Conservation (phyloP, 2,888 invertebrate species). For the Amaurobius ferox region DNA sequence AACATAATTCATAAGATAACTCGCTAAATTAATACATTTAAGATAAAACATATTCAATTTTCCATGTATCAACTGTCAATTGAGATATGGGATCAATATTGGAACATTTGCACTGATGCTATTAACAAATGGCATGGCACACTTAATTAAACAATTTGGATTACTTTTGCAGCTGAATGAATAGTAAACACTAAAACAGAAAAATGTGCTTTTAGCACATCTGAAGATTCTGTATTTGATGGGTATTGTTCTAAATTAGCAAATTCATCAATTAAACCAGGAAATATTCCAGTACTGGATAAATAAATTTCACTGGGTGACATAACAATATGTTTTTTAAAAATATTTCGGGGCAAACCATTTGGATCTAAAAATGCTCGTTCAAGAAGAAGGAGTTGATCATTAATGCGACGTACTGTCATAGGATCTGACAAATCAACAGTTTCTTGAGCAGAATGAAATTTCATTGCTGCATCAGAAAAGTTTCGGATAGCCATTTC, state of each 20-base stretch:
- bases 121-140: neutral
- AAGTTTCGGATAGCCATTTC: slow-evolving; percentile 73
- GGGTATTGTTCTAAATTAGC: slow-evolving; percentile 46
- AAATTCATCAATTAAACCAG: slow-evolving; percentile 73
- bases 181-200: slow-evolving; percentile 72
- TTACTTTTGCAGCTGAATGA: slow-evolving; percentile 69
- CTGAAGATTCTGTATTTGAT: slow-evolving; percentile 54
- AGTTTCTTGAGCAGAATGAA: slow-evolving; percentile 73
- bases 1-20: no score
- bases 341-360: slow-evolving; percentile 72
- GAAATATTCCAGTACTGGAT: slow-evolving; percentile 68
- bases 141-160: slow-evolving; percentile 43
- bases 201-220: slow-evolving; percentile 69
- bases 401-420: slow-evolving; percentile 74
- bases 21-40: no score
- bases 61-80: no score
- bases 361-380: slow-evolving; percentile 74
- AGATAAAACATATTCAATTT: no score
- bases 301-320: slow-evolving; percentile 51
- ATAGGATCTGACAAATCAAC: slow-evolving; percentile 74
- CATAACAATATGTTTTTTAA: slow-evolving; percentile 64
- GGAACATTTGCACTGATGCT: neutral
- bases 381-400: slow-evolving; percentile 74
- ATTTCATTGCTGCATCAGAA: slow-evolving; percentile 73
- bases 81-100: neutral